Evolutionary conservation across 1,140 invertebrate genomes (phyloP).

Genomic region (Carcinoscorpius rotundicauda): DNA sequence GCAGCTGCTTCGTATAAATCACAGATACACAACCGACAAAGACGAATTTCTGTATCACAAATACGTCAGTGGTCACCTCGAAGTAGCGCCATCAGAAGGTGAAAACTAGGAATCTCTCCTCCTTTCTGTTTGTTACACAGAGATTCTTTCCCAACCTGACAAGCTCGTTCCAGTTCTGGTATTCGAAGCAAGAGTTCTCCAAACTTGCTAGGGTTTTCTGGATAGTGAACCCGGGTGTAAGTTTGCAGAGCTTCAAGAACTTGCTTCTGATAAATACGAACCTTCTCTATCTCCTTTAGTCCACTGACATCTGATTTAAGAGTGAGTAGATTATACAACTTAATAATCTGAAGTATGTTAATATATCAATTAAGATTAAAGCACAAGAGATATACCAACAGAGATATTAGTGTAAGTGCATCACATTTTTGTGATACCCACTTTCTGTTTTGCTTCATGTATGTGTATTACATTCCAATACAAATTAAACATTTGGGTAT

Average conservation of each 20-base stretch:
- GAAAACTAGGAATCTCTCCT: slow-evolving; percentile 70
- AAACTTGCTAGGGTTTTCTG: slow-evolving; percentile 84
- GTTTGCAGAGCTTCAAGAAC: slow-evolving; percentile 81
- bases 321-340: too few species aligned
- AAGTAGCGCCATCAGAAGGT: slow-evolving; percentile 85
- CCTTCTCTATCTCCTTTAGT: slow-evolving; percentile 78
- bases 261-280: slow-evolving; percentile 83
- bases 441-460: too few species aligned
- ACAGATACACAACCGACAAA: too few species aligned
- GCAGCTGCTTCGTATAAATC: too few species aligned
- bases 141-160: slow-evolving; percentile 88
- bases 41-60: too few species aligned
- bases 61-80: slow-evolving; percentile 51
- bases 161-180: slow-evolving; percentile 85
- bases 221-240: slow-evolving; percentile 83
- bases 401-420: too few species aligned
- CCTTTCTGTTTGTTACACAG: slow-evolving; percentile 69
- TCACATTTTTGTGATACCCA: too few species aligned
- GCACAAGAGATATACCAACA: too few species aligned
- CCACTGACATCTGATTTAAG: slow-evolving; percentile 62
- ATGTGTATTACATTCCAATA: too few species aligned
- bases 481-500: too few species aligned
- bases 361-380: too few species aligned
- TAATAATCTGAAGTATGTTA: too few species aligned
- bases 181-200: slow-evolving; percentile 83